Evolutionary conservation across 2,113 vertebrate species (phyloP).

Genomic region (Tichodroma muraria): DNA sequence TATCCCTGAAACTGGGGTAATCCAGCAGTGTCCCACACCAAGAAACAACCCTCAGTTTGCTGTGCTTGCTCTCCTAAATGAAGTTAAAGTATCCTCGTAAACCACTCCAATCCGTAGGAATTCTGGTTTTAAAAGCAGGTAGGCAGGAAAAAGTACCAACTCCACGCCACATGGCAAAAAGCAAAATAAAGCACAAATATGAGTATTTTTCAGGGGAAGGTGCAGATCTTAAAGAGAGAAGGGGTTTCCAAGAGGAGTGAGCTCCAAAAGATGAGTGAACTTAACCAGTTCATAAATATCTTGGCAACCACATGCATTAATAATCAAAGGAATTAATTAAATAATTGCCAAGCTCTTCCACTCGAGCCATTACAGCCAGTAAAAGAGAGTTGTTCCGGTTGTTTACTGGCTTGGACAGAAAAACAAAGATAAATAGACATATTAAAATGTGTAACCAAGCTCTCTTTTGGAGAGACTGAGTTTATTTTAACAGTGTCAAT

Average conservation of each 20-base stretch:
- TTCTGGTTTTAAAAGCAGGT: neutral
- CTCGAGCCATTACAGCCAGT: neutral
- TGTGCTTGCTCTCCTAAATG: neutral
- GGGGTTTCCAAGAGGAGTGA: neutral
- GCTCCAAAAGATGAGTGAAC: neutral
- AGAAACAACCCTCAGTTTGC: fast-evolving
- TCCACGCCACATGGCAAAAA: neutral
- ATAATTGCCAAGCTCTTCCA: conserved; percentile 13
- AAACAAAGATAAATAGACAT: conserved; percentile 38
- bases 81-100: neutral
- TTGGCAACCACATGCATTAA: neutral
- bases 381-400: conserved; percentile 23
- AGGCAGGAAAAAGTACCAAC: neutral
- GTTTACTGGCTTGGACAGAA: conserved; percentile 36
- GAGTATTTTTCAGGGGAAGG: neutral
- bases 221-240: neutral
- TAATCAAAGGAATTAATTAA: conserved; percentile 33
- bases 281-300: neutral
- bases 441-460: conserved; percentile 45
- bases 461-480: conserved; percentile 14
- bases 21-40: neutral
- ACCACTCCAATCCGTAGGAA: neutral
- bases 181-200: neutral
- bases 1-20: neutral
- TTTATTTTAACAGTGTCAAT: conserved; percentile 54